Conservation (phyloP, 2,888 invertebrate species). For the Eristalinus aeneus region DNA sequence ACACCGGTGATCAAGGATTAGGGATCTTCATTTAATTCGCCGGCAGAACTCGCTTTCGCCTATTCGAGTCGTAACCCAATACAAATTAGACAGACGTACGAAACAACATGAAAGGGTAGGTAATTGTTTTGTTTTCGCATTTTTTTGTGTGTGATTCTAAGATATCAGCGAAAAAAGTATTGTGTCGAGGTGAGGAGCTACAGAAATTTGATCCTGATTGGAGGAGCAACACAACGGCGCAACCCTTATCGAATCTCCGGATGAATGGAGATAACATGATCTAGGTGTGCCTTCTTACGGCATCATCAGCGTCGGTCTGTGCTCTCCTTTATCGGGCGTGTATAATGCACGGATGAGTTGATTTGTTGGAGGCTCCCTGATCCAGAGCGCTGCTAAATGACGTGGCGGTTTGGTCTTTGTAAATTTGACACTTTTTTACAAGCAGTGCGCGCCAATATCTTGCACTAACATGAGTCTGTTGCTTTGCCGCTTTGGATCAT, state of each 20-base stretch:
- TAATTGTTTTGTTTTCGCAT: constrained; percentile 68
- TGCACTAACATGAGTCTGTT: constrained; percentile 29
- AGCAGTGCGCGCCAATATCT: constrained; percentile 49
- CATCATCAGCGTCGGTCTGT: constrained; percentile 56
- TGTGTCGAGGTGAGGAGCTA: constrained; percentile 40
- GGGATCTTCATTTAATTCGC: constrained; percentile 20
- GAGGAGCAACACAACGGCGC: constrained; percentile 18
- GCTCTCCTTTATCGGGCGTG: constrained; percentile 37
- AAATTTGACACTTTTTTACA: constrained; percentile 69
- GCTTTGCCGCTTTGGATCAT: constrained; percentile 37
- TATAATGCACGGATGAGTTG: constrained; percentile 50
- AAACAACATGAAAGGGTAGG: constrained; percentile 68
- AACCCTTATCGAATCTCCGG: constrained; percentile 68
- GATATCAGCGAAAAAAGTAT: constrained; percentile 63
- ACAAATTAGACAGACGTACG: constrained; percentile 52
- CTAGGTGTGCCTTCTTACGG: constrained; percentile 71
- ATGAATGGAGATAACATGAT: constrained; percentile 70
- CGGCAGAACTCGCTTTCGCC: background rate
- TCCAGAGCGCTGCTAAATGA: constrained; percentile 61
- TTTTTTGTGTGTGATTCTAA: constrained; percentile 50
- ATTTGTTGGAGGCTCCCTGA: constrained; percentile 59
- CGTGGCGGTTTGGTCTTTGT: constrained; percentile 68
- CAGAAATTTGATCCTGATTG: constrained; percentile 60
- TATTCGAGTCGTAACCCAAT: constrained; percentile 57
- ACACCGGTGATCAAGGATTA: constrained; percentile 29